Conservation (phyloP, 2,888 invertebrate genomes). For the Disparrhopalites patrizii region DNA sequence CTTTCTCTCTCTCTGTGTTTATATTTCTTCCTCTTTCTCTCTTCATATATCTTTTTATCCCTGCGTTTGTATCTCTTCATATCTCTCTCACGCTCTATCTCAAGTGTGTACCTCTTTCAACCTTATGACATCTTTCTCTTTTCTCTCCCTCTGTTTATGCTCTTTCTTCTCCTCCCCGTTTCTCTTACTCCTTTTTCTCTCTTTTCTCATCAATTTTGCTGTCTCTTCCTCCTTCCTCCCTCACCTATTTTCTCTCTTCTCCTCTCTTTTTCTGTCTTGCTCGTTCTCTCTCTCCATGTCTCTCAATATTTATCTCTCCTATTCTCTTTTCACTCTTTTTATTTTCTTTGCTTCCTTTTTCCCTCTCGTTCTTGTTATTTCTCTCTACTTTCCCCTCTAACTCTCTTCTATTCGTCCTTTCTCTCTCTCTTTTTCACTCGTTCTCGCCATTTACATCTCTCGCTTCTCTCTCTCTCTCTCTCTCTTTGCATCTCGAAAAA, state of each 20-base stretch:
- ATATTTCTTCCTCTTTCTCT: neutral
- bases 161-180: neutral
- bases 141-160: too few relatives aligned
- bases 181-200: neutral
- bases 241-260: too few relatives aligned
- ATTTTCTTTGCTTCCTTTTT: neutral
- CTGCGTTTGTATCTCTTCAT: neutral
- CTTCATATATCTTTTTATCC: neutral
- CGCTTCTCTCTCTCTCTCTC: neutral
- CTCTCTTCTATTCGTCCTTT: neutral
- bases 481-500: neutral
- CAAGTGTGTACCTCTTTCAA: constrained; percentile 13
- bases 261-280: too few relatives aligned
- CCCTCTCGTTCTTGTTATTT: too few relatives aligned
- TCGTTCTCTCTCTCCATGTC: too few relatives aligned
- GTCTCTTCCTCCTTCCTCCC: too few relatives aligned
- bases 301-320: too few relatives aligned
- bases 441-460: neutral
- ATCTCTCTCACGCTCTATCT: constrained; percentile 13
- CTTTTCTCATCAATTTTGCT: neutral
- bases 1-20: neutral
- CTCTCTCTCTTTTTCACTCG: neutral
- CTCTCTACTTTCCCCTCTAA: neutral
- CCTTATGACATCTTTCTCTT: constrained; percentile 13
- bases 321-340: too few relatives aligned